Percentiles rank a stretch among this genome's conserved stretches.
These are phyloP conservation scores for Halocaridina rubra DNA, from an alignment of 2,888 invertebrate genomes.

Conservation along the genomic window DNA sequence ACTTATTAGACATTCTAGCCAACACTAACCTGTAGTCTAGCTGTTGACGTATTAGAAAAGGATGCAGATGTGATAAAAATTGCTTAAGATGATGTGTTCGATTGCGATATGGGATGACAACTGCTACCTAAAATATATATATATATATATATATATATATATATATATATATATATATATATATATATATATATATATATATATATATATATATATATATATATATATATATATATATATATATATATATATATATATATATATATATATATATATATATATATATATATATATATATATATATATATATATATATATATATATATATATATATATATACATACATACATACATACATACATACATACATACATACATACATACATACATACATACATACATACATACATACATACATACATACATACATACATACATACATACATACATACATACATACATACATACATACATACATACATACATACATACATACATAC, in stretches of 20 bases:
- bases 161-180: not conserved
- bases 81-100: constrained; percentile 69
- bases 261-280: not conserved
- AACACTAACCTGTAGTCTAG: constrained; percentile 70
- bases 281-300: too few relatives aligned
- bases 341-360: too few relatives aligned
- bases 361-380: too few relatives aligned
- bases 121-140: constrained; percentile 67
- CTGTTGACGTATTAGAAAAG: constrained; percentile 71
- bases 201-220: not conserved
- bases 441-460: too few relatives aligned
- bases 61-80: constrained; percentile 71
- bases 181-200: not conserved
- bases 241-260: not conserved
- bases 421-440: too few relatives aligned
- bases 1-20: not conserved
- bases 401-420: too few relatives aligned
- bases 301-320: too few relatives aligned
- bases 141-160: constrained; percentile 2
- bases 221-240: not conserved
- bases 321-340: too few relatives aligned
- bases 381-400: too few relatives aligned
- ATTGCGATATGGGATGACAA: constrained; percentile 71
- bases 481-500: too few relatives aligned
- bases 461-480: too few relatives aligned